Evolutionary conservation across 2,888 invertebrate genomes (phyloP).

Genomic region (Drosophila ezoana): DNA sequence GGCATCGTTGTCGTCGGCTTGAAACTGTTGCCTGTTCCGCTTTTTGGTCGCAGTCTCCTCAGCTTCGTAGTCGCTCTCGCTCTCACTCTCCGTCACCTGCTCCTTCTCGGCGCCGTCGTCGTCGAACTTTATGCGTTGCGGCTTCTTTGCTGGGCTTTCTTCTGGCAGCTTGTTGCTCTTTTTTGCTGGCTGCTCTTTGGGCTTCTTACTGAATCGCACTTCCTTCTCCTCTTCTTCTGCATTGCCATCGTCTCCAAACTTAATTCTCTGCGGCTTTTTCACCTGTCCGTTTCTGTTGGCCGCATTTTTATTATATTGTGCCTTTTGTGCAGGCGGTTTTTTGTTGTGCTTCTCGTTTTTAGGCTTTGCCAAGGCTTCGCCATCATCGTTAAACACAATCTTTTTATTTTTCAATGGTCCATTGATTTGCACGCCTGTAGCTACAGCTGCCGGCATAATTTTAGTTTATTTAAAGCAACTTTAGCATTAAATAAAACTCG

Average conservation of each 20-base stretch:
- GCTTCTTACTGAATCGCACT: conserved; percentile 16
- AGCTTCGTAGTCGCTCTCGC: conserved; percentile 39
- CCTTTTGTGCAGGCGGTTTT: conserved; percentile 21
- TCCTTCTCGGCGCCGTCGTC: conserved; percentile 44
- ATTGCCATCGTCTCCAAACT: conserved; percentile 41
- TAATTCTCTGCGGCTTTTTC: conserved; percentile 40
- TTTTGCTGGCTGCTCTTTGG: conserved; percentile 17
- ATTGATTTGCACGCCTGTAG: conserved; percentile 48
- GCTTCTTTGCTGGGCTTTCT: conserved; percentile 29
- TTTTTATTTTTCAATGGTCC: conserved; percentile 76
- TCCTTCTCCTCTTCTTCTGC: conserved; percentile 5
- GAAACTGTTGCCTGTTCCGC: conserved; percentile 49
- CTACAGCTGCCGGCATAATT: conserved; percentile 70
- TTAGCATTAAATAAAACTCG: conserved; percentile 38
- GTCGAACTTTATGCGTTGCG: conserved; percentile 71
- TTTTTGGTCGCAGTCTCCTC: conserved; percentile 27
- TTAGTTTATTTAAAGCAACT: conserved; percentile 15
- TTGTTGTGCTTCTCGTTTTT: conserved; percentile 48
- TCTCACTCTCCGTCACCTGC: conserved; percentile 15
- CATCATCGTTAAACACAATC: conserved; percentile 81
- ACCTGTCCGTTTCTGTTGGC: neutral
- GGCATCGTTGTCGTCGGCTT: conserved; percentile 64
- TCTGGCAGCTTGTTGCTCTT: conserved; percentile 22
- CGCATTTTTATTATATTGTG: conserved; percentile 17
- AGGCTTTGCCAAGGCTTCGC: conserved; percentile 55